Evolutionary conservation across 2,888 invertebrate genomes (phyloP), one percentile per base, ranked within the genome.

Genomic region (Drosophila sordidapex): DNA sequence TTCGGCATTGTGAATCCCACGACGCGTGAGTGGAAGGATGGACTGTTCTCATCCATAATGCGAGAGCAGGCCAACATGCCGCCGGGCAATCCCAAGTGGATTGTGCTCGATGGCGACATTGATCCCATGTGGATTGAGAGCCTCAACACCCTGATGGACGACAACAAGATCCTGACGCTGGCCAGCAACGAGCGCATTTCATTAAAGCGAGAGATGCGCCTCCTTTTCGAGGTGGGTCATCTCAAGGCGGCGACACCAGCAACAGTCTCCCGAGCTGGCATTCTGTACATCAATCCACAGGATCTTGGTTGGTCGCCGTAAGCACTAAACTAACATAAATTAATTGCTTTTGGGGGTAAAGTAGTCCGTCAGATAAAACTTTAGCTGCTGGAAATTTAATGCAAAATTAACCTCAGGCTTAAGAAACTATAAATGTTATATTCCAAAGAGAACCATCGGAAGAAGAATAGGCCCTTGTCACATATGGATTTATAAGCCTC

Each of bases 151-250:
- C 95, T 99, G 53, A 99, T 99, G 99, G 99, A 99, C 92, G 99
- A 99, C 91, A 99, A 99, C 92, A 99, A 99, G 94, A 97, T 98
- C 15, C 92, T 99, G 74, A 99, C 99, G 0, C 93, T 99, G 85
- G 99, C 99, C 18, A 98, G 98, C 93, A 98, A 99, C 90, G 99
- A 99, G 93, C 95, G 99, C 65, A 99, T 99, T 63, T 97, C 98
- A 0, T 93, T 99, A 61, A 98, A 97, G 0, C 96, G 96, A 63
- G 94, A 95, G 27, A 99, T 99, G 98, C 94, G 99, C 43, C 94
- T 99, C 25, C 93, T 99, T 21, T 99, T 99, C 92, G 99, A 99
- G 93, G 98, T 99, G 90, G 96, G 98, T 2, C 97, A 96, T 85
- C 94, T 99, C 80, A 95, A 97, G 88, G 98, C 98, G 0, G 99